A percentile compares a stretch with the other conserved stretches of the same genome.
Conservation (phyloP, 1,140 invertebrate species). For the Apis florea region DNA sequence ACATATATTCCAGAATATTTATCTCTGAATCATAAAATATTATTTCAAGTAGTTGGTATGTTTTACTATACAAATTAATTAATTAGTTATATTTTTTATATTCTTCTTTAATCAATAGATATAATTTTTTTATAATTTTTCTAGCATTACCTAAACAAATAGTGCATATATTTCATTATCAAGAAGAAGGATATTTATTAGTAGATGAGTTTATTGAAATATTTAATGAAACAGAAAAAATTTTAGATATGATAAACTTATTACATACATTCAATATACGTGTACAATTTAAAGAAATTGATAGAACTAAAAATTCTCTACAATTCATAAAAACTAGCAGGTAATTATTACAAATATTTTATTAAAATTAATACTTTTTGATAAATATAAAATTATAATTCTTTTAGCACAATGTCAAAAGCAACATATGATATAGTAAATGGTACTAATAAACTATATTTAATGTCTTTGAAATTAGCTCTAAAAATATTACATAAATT, state of each 20-base stretch:
- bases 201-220: conserved; percentile 57
- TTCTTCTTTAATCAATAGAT: not conserved
- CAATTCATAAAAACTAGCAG: conserved; percentile 54
- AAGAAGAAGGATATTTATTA: conserved; percentile 63
- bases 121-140: conserved; percentile 17
- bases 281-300: conserved; percentile 48
- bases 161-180: conserved; percentile 60
- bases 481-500: conserved; percentile 46
- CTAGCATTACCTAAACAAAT: conserved; percentile 27
- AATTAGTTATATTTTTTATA: not conserved
- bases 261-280: conserved; percentile 22
- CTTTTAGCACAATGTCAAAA: conserved; percentile 53
- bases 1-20: too few species aligned
- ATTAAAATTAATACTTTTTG: not conserved
- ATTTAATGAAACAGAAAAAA: conserved; percentile 54
- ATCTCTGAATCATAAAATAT: not conserved
- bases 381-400: not conserved
- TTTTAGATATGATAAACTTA: conserved; percentile 31
- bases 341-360: conserved; percentile 49
- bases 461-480: conserved; percentile 56
- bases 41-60: conserved; percentile 42
- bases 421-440: conserved; percentile 43
- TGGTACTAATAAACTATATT: conserved; percentile 40
- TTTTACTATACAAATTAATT: not conserved
- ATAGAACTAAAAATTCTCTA: conserved; percentile 33